phyloP scores from a whole-genome alignment of 2,797 vertebrate species.

The Platalea minor region DNA sequence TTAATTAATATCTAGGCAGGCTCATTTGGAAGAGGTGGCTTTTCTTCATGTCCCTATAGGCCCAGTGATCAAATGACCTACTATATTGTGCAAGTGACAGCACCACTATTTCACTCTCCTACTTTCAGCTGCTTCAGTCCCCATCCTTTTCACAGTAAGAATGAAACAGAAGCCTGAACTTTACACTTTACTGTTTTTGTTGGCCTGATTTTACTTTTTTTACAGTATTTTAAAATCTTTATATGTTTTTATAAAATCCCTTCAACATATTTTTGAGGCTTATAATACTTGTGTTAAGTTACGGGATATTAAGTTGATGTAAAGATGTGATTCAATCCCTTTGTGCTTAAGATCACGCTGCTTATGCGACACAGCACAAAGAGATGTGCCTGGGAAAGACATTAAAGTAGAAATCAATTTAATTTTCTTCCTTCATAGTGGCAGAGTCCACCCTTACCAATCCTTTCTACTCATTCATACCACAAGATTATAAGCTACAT shows the following conservation, averaged over 20 bases:
- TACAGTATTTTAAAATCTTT: constrained; percentile 1
- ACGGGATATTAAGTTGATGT: not conserved
- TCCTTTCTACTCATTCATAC: not conserved
- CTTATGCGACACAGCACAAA: not conserved
- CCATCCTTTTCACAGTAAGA: not conserved
- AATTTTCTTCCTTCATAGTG: not conserved
- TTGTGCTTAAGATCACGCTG: not conserved
- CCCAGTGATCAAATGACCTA: not conserved
- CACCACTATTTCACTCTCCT: not conserved
- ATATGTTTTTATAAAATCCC: not conserved
- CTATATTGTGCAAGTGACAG: not conserved
- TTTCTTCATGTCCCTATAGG: not conserved
- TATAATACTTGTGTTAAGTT: not conserved
- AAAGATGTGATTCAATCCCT: not conserved
- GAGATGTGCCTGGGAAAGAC: not conserved
- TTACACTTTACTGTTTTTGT: not conserved
- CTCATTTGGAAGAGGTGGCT: not conserved
- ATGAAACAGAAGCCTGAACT: constrained; percentile 40
- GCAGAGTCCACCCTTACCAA: not conserved
- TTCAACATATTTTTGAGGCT: constrained; percentile 31
- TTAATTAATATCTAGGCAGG: not conserved
- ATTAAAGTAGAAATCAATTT: constrained; percentile 1
- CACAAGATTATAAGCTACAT: not conserved
- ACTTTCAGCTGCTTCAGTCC: not conserved
- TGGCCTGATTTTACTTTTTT: constrained; percentile 23